Conservation (phyloP, 2,888 invertebrate species). For the Parascotia fuliginaria region DNA sequence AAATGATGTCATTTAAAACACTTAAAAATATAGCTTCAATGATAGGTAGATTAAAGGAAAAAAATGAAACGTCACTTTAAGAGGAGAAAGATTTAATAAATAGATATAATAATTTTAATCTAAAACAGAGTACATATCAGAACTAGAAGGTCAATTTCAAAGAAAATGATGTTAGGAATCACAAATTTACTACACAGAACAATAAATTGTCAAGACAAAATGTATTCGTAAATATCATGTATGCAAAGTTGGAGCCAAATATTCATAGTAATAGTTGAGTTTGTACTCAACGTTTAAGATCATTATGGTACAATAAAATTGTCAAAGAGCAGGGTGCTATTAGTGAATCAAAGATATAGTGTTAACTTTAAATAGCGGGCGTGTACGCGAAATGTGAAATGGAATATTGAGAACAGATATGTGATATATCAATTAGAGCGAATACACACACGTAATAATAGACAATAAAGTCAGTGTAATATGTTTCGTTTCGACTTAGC, state of each 20-base stretch:
- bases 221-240: constrained; percentile 38
- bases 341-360: constrained; percentile 49
- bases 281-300: constrained; percentile 19
- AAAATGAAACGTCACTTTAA: constrained; percentile 67
- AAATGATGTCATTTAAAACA: constrained; percentile 13
- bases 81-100: constrained; percentile 86
- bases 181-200: constrained; percentile 71
- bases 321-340: constrained; percentile 71
- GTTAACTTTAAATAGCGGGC: constrained; percentile 33
- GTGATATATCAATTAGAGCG: constrained; percentile 51
- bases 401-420: constrained; percentile 51
- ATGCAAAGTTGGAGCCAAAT: constrained; percentile 51
- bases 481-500: constrained; percentile 31
- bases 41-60: constrained; percentile 4
- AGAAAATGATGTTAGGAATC: constrained; percentile 66
- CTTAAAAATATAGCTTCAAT: constrained; percentile 1
- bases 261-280: constrained; percentile 31
- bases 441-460: constrained; percentile 24
- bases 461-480: constrained; percentile 16
- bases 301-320: constrained; percentile 43
- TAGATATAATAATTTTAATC: constrained; percentile 81
- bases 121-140: constrained; percentile 74
- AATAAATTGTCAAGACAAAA: constrained; percentile 56
- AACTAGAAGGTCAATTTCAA: constrained; percentile 71
- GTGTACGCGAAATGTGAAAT: constrained; percentile 28